Base-by-base conservation (phyloP, 92 coral and sea anemone genomes). In the Hydrozoanthus gracilis region DNA sequence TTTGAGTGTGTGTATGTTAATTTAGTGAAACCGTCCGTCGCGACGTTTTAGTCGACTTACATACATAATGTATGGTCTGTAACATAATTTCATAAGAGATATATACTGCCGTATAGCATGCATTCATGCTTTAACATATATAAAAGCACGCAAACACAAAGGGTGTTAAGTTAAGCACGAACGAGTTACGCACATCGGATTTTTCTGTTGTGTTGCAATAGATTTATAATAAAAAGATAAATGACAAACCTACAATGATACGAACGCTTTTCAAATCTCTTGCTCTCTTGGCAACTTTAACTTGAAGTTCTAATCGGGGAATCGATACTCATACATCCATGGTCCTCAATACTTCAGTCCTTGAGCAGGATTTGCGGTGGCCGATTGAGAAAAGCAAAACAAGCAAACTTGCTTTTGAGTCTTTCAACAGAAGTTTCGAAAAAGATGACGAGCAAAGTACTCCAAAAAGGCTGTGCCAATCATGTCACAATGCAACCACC, bases 291-390 rank as follows among this genome's bases (percentile, higher is more conserved):
- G 39, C 39, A 0, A 27, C 39, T 27, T 27, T 27, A 27, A 27
- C 39, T 52, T 11, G 1, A 52, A 52, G 58, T 11, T 52, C 2
- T 0, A 52, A 52, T 11, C 58, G 7, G 58, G 58, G 58, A 52
- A 52, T 52, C 58, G 1, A 52, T 0, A 52, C 58, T 52, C 58
- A 52, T 11, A 52, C 58, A 0, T 52, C 39, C 39, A 27, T 27
- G 39, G 39, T 27, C 39, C 2, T 27, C 58, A 0, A 78, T 20
- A 55, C 5, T 8, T 7, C n/a, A 20, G 0, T 27, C 39, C 8
- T 45, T 78, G 12, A 54, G 85, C 85, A 69, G 85, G 70, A 80
- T 80, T 0, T 80, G 73, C 20, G 73, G 85, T 39, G 85, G 70
- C 44, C 73, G 73, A 11, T 44, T 80, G 71, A 80, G 7, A 71